phyloP scores from a whole-genome alignment of 2,797 vertebrate genomes.

The Neosalanx taihuensis region DNA sequence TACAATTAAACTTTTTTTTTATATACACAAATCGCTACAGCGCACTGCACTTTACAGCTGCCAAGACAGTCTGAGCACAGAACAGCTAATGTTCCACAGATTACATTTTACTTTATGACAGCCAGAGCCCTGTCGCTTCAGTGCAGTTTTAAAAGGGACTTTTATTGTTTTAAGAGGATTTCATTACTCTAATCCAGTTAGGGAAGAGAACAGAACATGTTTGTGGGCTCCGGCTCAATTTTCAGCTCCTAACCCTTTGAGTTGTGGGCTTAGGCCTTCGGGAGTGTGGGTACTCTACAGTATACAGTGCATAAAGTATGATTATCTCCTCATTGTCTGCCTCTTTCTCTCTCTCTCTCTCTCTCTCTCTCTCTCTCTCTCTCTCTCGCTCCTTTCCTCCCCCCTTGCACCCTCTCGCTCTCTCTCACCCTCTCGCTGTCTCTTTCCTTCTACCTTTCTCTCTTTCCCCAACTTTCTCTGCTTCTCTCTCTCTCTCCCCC shows the following conservation, averaged over 20 bases:
- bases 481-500: background rate
- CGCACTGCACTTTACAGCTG: background rate
- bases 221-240: background rate
- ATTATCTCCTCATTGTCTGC: conserved; percentile 10
- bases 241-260: background rate
- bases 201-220: background rate
- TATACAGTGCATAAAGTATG: background rate
- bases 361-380: background rate
- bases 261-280: background rate
- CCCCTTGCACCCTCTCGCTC: background rate
- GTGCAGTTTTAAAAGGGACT: background rate
- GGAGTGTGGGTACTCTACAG: background rate
- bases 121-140: background rate
- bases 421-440: background rate
- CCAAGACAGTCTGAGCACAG: background rate
- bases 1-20: background rate
- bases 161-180: conserved; percentile 13
- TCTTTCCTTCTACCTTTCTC: no score
- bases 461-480: background rate
- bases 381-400: background rate
- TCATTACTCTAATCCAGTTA: conserved; percentile 10
- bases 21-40: background rate
- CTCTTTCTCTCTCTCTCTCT: background rate
- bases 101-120: background rate
- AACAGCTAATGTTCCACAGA: background rate